Conservation (phyloP, 2,797 vertebrate species). For the Periophthalmus magnuspinnatus region DNA sequence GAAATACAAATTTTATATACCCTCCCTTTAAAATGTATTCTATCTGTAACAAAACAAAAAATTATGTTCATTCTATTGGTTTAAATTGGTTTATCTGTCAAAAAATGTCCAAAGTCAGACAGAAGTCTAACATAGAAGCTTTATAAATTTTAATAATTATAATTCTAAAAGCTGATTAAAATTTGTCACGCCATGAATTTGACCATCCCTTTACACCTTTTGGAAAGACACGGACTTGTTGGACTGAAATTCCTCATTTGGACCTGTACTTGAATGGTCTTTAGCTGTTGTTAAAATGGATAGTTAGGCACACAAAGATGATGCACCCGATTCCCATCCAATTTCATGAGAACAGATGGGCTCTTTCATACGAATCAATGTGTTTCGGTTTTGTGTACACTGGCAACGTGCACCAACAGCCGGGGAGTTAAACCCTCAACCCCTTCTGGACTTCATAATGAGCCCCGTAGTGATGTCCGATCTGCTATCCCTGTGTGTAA, state of each 20-base stretch:
- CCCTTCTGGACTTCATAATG: slow-evolving; percentile 69
- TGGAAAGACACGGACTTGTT: neutral
- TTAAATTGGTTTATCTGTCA: neutral
- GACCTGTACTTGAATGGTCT: slow-evolving; percentile 15
- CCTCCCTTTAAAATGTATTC: too few relatives aligned
- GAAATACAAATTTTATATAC: too few relatives aligned
- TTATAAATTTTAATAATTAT: neutral
- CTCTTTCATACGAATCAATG: slow-evolving; percentile 45
- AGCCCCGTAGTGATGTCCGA: slow-evolving; percentile 73
- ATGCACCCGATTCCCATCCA: slow-evolving; percentile 37
- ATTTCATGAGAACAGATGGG: slow-evolving; percentile 46
- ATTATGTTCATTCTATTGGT: neutral
- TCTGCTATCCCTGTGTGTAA: slow-evolving; percentile 51
- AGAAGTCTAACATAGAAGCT: neutral
- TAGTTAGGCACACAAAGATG: slow-evolving; percentile 23
- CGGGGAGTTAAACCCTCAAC: slow-evolving; percentile 76
- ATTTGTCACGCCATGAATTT: slow-evolving; percentile 21
- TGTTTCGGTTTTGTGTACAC: slow-evolving; percentile 52
- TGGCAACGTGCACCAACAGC: slow-evolving; percentile 66
- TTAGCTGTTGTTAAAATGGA: slow-evolving; percentile 14
- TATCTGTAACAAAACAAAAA: too few relatives aligned
- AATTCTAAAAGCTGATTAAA: slow-evolving; percentile 15
- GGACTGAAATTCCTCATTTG: slow-evolving; percentile 29
- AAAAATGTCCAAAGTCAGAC: neutral
- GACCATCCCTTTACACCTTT: neutral